A percentile compares a stretch with the other conserved stretches of the same genome.
Conservation (phyloP, 2,113 vertebrate genomes). For the Alectura lathami region DNA sequence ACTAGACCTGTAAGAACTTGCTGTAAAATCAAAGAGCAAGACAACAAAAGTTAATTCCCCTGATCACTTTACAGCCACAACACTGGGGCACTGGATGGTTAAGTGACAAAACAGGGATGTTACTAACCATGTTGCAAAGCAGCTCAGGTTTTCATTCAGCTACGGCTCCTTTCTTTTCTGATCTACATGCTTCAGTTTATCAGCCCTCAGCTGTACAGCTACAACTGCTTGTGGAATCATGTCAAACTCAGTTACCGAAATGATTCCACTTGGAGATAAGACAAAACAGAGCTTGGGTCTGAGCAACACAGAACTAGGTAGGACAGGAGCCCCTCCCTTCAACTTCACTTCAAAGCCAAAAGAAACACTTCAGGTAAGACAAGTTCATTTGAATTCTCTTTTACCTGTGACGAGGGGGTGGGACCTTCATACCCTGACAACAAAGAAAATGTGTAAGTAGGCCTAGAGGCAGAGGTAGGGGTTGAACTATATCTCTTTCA, state of each 20-base stretch:
- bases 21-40: not conserved
- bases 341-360: constrained; percentile 27
- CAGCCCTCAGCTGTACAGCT: not conserved
- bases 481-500: not conserved
- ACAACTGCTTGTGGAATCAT: not conserved
- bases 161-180: not conserved
- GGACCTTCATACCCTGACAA: not conserved
- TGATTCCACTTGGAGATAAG: not conserved
- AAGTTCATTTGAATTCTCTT: constrained; percentile 22
- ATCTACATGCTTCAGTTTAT: not conserved
- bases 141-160: not conserved
- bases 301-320: not conserved
- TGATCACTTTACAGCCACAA: not conserved
- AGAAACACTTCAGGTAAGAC: constrained; percentile 32
- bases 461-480: not conserved
- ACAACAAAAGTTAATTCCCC: not conserved
- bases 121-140: not conserved
- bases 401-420: not conserved
- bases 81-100: not conserved
- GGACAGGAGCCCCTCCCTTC: not conserved
- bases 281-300: not conserved
- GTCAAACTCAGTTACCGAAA: not conserved
- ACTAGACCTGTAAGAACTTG: not conserved
- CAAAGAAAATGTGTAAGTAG: not conserved
- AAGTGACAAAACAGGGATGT: not conserved